Evolutionary conservation across 2,888 invertebrate species (phyloP), one percentile per base, ranked within the genome.

Genomic region (Anaspis maculata): DNA sequence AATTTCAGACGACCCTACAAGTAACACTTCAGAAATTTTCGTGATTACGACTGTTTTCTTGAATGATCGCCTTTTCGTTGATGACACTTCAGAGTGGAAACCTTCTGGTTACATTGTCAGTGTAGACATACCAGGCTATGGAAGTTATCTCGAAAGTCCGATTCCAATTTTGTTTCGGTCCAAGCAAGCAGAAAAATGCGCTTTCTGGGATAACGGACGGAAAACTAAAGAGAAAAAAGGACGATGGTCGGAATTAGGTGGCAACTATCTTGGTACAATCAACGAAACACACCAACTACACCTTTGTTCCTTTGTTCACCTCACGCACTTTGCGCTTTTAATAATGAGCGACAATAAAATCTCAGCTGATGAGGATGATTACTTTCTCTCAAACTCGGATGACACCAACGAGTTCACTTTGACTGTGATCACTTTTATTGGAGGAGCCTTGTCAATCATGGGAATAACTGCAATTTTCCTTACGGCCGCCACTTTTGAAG

Each of bases 321-420:
- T 76, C 27, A 76, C 76, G 0, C 74, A 76, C 52, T 74, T 76
- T 50, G 75, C 75, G 1, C 67, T 76, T 41, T 59, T 76, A 2
- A 59, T 75, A 10, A 41, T 51, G 27, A 48, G 44, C n/a, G 44
- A 49, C 21, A 30, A 40, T n/a, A 32, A 35, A 3, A 27, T 39
- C 11, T 13, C 33, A 1, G 42, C 42, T 22, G 37, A 33, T 22
- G 34, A 28, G 16, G 37, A 49, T 10, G 27, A 36, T 14, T 34
- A 49, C 5, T 42, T 19, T n/a, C 2, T 64, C 64, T 0, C 50
- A 57, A 29, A 56, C 63, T 0, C 68, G 68, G 46, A 36, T n/a
- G 22, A 24, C 2, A 32, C 29, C 15, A 71, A 76, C 45, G 69
- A 71, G 43, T 30, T 43, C 9, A 53, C 56, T 2, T 57, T 74